phyloP scores from a whole-genome alignment of 2,113 vertebrate species.

The Ramphastos sulfuratus region DNA sequence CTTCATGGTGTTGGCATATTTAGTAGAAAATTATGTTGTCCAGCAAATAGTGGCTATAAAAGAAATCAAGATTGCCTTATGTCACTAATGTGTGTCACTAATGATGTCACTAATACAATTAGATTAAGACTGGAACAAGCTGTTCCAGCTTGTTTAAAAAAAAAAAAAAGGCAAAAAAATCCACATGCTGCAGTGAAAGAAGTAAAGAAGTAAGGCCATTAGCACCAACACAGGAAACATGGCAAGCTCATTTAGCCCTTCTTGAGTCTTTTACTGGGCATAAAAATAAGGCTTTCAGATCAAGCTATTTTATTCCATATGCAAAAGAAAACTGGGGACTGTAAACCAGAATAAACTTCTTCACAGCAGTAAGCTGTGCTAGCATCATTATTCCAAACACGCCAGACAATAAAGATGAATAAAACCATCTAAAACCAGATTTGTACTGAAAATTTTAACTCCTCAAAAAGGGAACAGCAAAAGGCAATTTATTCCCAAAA shows the following conservation, averaged over 20 bases:
- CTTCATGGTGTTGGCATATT: neutral
- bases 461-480: neutral
- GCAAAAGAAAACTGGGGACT: neutral
- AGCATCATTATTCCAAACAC: neutral
- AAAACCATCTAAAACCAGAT: neutral
- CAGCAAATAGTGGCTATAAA: neutral
- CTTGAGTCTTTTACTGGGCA: neutral
- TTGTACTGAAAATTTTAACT: neutral
- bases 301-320: neutral
- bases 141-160: neutral
- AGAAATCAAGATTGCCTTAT: neutral
- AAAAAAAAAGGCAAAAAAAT: neutral
- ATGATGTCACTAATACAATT: neutral
- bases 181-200: neutral
- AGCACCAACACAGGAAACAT: neutral
- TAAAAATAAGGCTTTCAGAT: neutral
- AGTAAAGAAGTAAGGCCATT: neutral
- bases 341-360: neutral
- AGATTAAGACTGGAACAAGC: neutral
- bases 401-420: neutral
- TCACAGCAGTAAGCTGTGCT: neutral
- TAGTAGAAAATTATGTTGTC: neutral
- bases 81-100: neutral
- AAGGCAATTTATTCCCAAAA: neutral
- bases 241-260: neutral